Conservation (phyloP, 2,888 invertebrate genomes). For the Dicyrtomina minuta region DNA sequence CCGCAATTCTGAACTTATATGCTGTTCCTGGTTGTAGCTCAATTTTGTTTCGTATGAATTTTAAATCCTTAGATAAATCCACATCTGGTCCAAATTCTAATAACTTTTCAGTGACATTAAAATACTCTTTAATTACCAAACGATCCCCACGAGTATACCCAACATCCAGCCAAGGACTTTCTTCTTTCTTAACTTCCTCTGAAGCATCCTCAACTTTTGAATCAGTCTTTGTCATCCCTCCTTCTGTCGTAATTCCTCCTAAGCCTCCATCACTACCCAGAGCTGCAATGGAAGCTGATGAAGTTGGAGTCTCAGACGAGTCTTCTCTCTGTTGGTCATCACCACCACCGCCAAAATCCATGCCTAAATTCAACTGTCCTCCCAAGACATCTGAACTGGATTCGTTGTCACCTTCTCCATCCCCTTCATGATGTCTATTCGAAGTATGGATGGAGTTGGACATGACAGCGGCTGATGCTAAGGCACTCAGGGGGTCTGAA, state of each 20-base stretch:
- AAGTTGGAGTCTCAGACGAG: background rate
- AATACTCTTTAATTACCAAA: constrained; percentile 74
- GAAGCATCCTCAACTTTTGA: no score
- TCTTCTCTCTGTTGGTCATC: background rate
- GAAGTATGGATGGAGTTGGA: background rate
- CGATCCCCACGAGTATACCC: constrained; percentile 85
- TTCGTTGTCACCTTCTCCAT: no score
- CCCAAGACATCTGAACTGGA: no score
- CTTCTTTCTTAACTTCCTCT: constrained; percentile 61
- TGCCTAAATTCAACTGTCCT: no score
- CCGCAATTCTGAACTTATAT: constrained; percentile 93
- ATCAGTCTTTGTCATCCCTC: no score
- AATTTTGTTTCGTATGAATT: constrained; percentile 67
- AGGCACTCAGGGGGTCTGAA: constrained; percentile 70
- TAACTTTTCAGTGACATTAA: constrained; percentile 49
- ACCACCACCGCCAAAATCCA: background rate
- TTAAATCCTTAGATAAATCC: constrained; percentile 70
- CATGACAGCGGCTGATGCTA: constrained; percentile 69
- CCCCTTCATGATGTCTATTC: no score
- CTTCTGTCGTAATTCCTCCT: no score
- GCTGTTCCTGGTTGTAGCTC: constrained; percentile 87
- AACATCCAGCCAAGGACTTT: constrained; percentile 88
- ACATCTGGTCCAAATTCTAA: constrained; percentile 64
- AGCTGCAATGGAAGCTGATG: background rate
- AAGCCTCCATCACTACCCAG: background rate